phyloP scores from a whole-genome alignment of 2,113 vertebrate species.

The Pantherophis guttatus region DNA sequence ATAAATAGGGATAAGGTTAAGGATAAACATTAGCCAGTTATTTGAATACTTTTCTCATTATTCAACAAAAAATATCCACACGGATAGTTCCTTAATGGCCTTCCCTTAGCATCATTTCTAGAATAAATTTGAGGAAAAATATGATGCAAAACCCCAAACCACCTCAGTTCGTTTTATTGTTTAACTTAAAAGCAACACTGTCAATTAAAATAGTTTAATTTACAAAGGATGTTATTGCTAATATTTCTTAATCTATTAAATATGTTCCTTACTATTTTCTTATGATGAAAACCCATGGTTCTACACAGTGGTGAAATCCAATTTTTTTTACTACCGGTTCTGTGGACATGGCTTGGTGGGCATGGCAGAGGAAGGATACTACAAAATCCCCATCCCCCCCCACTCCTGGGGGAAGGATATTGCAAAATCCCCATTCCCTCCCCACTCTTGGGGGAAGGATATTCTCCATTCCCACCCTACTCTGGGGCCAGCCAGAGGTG shows the following conservation, averaged over 20 bases:
- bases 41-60: background rate
- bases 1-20: background rate
- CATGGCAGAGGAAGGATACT: too few species aligned
- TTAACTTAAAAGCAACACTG: background rate
- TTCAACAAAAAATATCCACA: background rate
- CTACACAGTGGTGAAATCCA: too few species aligned
- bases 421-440: too few species aligned
- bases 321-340: too few species aligned
- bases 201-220: background rate
- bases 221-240: background rate
- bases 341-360: too few species aligned
- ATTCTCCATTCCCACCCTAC: too few species aligned
- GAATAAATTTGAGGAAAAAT: background rate
- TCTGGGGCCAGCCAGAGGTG: too few species aligned
- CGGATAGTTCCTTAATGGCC: background rate
- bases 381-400: too few species aligned
- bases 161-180: background rate
- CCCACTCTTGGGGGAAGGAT: too few species aligned
- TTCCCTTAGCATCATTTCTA: background rate
- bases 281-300: background rate
- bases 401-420: too few species aligned
- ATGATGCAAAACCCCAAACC: background rate
- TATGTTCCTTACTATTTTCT: background rate
- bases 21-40: constrained; percentile 1
- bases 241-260: background rate